Conservation (phyloP, 1,140 invertebrate genomes). For the Odontomachus brunneus region DNA sequence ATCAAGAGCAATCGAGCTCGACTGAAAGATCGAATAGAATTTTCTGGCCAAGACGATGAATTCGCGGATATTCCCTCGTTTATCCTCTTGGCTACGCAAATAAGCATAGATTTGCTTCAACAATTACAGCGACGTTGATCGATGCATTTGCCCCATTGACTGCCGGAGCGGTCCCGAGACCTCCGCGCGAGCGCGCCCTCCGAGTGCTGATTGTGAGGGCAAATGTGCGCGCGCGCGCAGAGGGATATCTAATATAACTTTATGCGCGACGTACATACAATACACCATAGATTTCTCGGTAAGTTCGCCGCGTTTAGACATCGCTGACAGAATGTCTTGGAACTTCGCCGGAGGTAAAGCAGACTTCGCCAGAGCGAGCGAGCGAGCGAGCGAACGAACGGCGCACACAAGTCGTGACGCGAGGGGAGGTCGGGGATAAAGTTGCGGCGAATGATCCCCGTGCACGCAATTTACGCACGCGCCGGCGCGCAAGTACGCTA, state of each 20-base stretch:
- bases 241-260: constrained; percentile 26
- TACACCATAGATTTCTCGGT: constrained; percentile 39
- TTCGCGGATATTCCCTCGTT: no score
- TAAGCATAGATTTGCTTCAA: no score
- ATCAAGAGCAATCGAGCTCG: no score
- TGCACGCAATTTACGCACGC: constrained; percentile 13
- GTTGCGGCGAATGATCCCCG: constrained; percentile 18
- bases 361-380: constrained; percentile 35
- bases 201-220: neutral
- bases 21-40: no score
- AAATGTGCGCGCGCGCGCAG: no score
- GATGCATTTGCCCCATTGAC: no score
- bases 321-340: constrained; percentile 39
- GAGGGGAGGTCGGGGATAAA: neutral
- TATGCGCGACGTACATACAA: constrained; percentile 36
- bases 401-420: neutral
- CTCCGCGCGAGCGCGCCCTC: neutral
- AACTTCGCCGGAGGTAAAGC: constrained; percentile 35
- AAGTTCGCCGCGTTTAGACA: constrained; percentile 45
- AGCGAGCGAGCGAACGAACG: constrained; percentile 12
- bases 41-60: no score
- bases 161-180: neutral
- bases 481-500: constrained; percentile 16
- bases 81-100: no score
- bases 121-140: no score